Conservation (phyloP, 2,113 vertebrate species). For the Hemicordylus capensis region DNA sequence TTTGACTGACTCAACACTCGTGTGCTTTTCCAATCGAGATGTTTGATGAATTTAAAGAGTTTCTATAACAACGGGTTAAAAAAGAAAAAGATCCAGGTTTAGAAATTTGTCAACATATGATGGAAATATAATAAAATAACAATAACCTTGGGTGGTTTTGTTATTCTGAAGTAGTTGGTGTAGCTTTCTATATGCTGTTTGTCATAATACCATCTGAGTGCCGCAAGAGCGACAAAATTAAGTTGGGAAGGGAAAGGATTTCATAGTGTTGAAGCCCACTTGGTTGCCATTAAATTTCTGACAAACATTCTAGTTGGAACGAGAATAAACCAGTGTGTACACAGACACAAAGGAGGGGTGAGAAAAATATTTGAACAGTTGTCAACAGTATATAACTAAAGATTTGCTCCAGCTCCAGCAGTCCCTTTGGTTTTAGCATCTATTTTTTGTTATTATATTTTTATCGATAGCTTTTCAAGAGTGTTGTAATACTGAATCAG, state of each 20-base stretch:
- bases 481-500: not conserved
- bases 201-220: not conserved
- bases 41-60: slow-evolving; percentile 13
- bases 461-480: not conserved
- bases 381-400: not conserved
- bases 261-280: not conserved
- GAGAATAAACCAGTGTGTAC: not conserved
- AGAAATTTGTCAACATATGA: not conserved
- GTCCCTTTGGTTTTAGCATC: not conserved
- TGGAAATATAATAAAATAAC: not conserved
- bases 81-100: not conserved
- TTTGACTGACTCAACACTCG: not conserved
- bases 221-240: not conserved
- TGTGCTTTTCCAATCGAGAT: not conserved
- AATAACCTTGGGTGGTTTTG: not conserved
- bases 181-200: not conserved
- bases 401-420: not conserved
- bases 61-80: not conserved
- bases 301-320: not conserved
- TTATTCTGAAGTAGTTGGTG: not conserved
- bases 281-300: not conserved
- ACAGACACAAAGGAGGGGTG: not conserved
- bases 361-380: not conserved
- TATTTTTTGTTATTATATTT: not conserved
- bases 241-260: not conserved